A percentile compares a stretch with the other conserved stretches of the same genome.
These are phyloP conservation scores for Catostylus mosaicus DNA, from an alignment of 30 jellyfish, hydroid and myxozoan genomes.

Conservation along the genomic window DNA sequence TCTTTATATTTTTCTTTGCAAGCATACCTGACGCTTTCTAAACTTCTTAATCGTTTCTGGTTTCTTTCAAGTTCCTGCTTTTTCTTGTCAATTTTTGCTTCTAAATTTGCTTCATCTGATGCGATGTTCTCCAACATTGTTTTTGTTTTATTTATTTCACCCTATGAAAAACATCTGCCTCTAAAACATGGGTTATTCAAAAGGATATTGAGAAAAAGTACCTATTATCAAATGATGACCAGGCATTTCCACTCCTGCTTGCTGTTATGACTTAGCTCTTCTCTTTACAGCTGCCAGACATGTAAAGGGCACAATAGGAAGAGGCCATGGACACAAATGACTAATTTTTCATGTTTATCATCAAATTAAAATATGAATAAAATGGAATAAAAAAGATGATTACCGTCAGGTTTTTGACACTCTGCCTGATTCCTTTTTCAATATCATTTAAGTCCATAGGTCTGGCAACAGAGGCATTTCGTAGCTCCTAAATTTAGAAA, in stretches of 20 bases:
- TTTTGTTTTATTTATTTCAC: conserved; percentile 69
- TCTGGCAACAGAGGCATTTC: conserved; percentile 84
- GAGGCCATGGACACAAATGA: background rate
- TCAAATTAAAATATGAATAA: no score
- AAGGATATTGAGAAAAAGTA: no score
- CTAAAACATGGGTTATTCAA: no score
- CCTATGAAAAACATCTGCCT: conserved; percentile 43
- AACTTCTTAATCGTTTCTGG: conserved; percentile 86
- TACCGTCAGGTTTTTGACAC: conserved; percentile 77
- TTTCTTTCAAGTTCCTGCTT: conserved; percentile 92
- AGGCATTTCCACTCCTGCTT: no score
- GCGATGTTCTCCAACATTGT: conserved; percentile 89
- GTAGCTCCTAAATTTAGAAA: conserved; percentile 78
- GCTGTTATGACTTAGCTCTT: no score
- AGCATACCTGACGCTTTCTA: conserved; percentile 89
- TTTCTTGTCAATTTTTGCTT: conserved; percentile 93
- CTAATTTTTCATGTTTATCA: no score
- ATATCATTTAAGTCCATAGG: conserved; percentile 97
- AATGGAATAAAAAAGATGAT: no score
- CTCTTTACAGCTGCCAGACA: no score
- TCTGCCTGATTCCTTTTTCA: conserved; percentile 79
- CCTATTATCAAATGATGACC: background rate
- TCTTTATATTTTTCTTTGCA: no score
- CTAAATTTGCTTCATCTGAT: conserved; percentile 96
- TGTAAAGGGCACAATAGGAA: background rate